phyloP scores from a whole-genome alignment of 2,797 vertebrate genomes.

The Sebastes diaconus region DNA sequence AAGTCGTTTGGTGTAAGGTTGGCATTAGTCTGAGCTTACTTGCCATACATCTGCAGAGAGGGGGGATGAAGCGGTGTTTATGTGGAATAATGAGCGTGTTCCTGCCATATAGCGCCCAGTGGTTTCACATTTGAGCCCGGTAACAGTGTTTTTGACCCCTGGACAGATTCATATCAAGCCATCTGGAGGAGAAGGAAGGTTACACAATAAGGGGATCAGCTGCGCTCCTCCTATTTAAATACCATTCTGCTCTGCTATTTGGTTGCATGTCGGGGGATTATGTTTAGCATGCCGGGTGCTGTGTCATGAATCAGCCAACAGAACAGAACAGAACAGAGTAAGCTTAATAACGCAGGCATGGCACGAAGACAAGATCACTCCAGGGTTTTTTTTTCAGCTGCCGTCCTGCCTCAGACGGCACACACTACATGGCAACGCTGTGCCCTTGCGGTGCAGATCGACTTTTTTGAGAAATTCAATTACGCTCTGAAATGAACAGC shows the following conservation, averaged over 20 bases:
- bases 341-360: conserved; percentile 57
- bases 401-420: not conserved
- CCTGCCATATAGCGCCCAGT: conserved; percentile 35
- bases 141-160: conserved; percentile 56
- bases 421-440: conserved; percentile 31
- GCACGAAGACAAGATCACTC: conserved; percentile 34
- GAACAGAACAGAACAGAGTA: conserved; percentile 42
- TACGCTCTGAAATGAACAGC: conserved; percentile 63
- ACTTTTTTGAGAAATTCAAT: conserved; percentile 70
- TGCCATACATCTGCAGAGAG: conserved; percentile 7
- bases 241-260: conserved; percentile 65
- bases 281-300: conserved; percentile 66
- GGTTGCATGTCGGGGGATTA: conserved; percentile 73
- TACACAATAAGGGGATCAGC: conserved; percentile 73
- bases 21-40: not conserved
- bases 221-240: conserved; percentile 69
- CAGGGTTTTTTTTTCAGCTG: not conserved
- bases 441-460: conserved; percentile 47
- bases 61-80: conserved; percentile 15
- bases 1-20: not conserved
- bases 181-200: conserved; percentile 65
- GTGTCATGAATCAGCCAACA: conserved; percentile 68
- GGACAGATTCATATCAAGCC: conserved; percentile 56
- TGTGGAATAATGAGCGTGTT: conserved; percentile 42
- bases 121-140: conserved; percentile 43